Percentiles rank a stretch among this genome's conserved stretches.
These are phyloP conservation scores for Channallabes apus DNA, from an alignment of 2,797 vertebrate genomes.

Conservation along the genomic window DNA sequence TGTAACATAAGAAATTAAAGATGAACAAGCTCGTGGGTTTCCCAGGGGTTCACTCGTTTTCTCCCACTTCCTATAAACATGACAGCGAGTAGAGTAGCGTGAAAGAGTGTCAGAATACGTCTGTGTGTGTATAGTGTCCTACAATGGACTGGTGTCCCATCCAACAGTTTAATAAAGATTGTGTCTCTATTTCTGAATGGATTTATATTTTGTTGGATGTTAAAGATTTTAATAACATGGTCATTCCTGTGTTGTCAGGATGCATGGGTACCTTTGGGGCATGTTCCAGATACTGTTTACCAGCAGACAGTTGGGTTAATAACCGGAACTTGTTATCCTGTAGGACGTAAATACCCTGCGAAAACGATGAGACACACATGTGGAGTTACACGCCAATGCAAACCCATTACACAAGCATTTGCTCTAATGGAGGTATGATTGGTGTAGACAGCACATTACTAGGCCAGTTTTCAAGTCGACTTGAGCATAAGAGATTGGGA, in stretches of 20 bases:
- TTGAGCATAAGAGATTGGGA: neutral
- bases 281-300: conserved; percentile 92
- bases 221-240: neutral
- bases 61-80: neutral
- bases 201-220: neutral
- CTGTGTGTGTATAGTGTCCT: neutral
- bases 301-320: conserved; percentile 87
- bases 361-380: neutral
- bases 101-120: neutral
- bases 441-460: neutral
- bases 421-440: neutral
- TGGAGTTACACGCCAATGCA: neutral
- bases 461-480: no score
- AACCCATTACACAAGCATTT: no score
- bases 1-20: neutral
- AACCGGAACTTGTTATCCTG: conserved; percentile 94
- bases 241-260: neutral
- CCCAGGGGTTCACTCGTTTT: neutral
- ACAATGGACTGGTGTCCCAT: neutral
- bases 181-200: neutral
- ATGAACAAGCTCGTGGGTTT: neutral
- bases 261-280: conserved; percentile 83
- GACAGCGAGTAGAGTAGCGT: neutral
- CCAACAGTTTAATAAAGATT: neutral
- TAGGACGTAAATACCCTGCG: conserved; percentile 93